phyloP scores from a whole-genome alignment of 2,888 invertebrate species.

The Lymantria dispar region DNA sequence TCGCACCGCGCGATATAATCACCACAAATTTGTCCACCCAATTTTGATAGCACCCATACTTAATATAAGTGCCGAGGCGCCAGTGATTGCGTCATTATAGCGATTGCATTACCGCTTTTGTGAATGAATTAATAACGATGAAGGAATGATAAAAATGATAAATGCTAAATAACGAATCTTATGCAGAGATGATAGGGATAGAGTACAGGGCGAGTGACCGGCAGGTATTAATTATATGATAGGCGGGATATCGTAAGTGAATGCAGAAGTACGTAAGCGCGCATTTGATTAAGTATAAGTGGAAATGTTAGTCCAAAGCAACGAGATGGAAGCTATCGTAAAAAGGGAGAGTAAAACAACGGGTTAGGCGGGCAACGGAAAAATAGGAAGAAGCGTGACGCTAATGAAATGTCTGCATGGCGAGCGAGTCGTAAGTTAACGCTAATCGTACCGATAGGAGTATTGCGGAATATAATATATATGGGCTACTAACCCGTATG shows the following conservation, averaged over 20 bases:
- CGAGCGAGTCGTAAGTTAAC: conserved; percentile 55
- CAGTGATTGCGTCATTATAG: conserved; percentile 66
- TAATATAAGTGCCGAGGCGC: conserved; percentile 40
- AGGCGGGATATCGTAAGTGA: conserved; percentile 54
- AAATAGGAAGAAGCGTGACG: conserved; percentile 76
- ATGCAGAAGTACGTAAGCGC: conserved; percentile 74
- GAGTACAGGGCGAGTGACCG: conserved; percentile 47
- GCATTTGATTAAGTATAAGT: conserved; percentile 62
- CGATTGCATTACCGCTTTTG: conserved; percentile 83
- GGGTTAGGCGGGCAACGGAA: conserved; percentile 79
- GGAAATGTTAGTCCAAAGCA: conserved; percentile 77
- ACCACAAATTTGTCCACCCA: conserved; percentile 52
- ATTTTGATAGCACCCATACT: conserved; percentile 50
- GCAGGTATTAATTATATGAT: conserved; percentile 49
- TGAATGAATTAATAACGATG: conserved; percentile 79
- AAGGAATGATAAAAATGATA: conserved; percentile 71
- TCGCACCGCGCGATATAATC: conserved; percentile 12
- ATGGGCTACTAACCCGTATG: conserved; percentile 84
- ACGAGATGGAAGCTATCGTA: conserved; percentile 73
- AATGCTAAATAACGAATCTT: conserved; percentile 58
- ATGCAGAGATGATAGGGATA: conserved; percentile 55
- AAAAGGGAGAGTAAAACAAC: conserved; percentile 64
- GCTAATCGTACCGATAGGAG: conserved; percentile 66
- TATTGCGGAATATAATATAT: conserved; percentile 70
- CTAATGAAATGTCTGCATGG: conserved; percentile 69